Percentiles rank a stretch among this genome's conserved stretches.
These are phyloP conservation scores for Cyclura pinguis DNA, from an alignment of 2,797 vertebrate species.

Conservation along the genomic window DNA sequence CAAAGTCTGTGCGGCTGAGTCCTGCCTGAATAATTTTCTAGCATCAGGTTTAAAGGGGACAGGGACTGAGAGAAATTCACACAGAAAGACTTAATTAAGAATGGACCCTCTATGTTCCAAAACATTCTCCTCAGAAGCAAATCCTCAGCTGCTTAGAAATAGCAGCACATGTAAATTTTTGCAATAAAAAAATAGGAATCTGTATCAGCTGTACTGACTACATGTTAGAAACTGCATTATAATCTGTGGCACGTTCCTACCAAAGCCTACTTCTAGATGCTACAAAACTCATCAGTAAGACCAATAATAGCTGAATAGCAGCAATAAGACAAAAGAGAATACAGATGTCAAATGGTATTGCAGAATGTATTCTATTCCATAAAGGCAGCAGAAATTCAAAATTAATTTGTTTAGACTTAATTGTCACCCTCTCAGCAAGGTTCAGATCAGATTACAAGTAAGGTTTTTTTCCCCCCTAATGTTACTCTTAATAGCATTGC, in stretches of 20 bases:
- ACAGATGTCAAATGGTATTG: not conserved
- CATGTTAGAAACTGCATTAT: not conserved
- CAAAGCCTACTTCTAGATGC: not conserved
- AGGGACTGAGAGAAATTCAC: too few relatives aligned
- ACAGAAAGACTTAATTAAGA: not conserved
- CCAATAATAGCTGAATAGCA: not conserved
- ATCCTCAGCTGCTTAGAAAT: not conserved
- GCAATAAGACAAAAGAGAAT: not conserved
- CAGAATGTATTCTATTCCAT: not conserved
- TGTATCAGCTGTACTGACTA: not conserved
- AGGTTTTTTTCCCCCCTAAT: not conserved
- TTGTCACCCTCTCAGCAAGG: not conserved
- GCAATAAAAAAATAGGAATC: not conserved
- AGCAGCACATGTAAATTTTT: not conserved
- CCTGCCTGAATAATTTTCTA: not conserved
- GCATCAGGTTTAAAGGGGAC: not conserved
- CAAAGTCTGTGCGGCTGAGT: not conserved
- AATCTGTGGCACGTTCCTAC: not conserved
- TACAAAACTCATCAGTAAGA: not conserved
- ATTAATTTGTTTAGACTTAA: conserved; percentile 6
- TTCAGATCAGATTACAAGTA: not conserved
- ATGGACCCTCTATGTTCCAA: not conserved
- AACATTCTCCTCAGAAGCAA: not conserved
- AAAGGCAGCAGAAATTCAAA: not conserved
- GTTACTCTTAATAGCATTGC: not conserved